These are phyloP conservation scores for Hoplias malabaricus DNA, from an alignment of 2,113 vertebrate genomes.

Conservation along the genomic window DNA sequence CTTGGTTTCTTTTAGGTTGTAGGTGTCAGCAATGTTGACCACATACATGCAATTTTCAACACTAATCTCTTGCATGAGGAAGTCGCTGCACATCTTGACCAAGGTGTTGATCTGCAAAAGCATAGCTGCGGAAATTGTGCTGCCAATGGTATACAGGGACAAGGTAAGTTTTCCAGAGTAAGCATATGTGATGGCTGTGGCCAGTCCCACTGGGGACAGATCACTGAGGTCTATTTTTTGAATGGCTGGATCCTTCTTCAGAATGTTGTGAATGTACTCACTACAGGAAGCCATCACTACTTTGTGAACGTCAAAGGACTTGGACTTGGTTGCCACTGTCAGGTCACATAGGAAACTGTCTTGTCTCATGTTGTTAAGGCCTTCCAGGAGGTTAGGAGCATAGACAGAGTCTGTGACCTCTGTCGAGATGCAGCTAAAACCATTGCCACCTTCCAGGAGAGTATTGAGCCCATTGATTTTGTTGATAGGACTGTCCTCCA, in stretches of 20 bases:
- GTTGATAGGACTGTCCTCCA: constrained; percentile 88
- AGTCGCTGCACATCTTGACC: constrained; percentile 97
- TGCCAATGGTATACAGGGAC: constrained; percentile 93
- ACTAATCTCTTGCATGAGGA: constrained; percentile 90
- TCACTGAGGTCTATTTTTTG: constrained; percentile 92
- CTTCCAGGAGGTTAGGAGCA: constrained; percentile 90
- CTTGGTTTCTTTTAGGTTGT: constrained; percentile 88
- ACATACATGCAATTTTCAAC: constrained; percentile 98
- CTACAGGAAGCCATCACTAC: constrained; percentile 97
- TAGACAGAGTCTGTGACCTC: constrained; percentile 88
- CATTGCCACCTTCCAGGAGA: constrained; percentile 90
- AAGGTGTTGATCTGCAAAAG: constrained; percentile 90
- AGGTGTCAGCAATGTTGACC: constrained; percentile 94
- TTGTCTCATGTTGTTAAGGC: constrained; percentile 90
- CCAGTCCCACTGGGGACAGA: constrained; percentile 86
- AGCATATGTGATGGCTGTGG: constrained; percentile 92
- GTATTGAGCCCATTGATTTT: constrained; percentile 91
- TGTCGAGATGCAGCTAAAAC: constrained; percentile 93
- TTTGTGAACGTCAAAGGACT: constrained; percentile 93
- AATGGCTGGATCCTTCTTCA: constrained; percentile 88
- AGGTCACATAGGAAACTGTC: constrained; percentile 95
- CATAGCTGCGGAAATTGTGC: constrained; percentile 90
- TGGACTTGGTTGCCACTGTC: constrained; percentile 91
- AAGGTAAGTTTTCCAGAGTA: constrained; percentile 96
- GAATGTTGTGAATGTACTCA: constrained; percentile 87